Base-by-base conservation (phyloP, 92 coral and sea anemone species). In the Porites rus region DNA sequence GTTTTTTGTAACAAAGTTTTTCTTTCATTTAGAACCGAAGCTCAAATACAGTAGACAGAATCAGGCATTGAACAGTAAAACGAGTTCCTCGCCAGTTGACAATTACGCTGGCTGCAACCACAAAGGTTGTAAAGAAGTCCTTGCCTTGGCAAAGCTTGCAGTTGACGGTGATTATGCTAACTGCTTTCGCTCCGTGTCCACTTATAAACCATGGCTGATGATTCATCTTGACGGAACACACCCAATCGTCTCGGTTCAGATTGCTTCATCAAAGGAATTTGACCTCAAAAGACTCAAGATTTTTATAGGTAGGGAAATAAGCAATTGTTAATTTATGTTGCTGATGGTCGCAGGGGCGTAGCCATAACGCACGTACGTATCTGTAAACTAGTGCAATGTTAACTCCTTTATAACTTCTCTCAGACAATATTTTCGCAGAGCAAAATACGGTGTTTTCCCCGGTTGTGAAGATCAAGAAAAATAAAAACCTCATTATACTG, bases 171-270 rank as follows among this genome's bases (percentile, higher is more conserved):
- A 16, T 62, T 62, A 62, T 62, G 18, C 17, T 20, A 62, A 62
- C 17, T 62, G 66, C 66, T 62, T 16, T 62, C 66, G 66, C 21
- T 62, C 66, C 17, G 66, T 62, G 7, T 62, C 24, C 16, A 62
- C 66, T 24, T 1, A 76, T 21, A 76, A 59, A 14, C 80, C 80
- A 5, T 76, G 80, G 80, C 68, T 76, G 67, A 58, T 56, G 51
- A 7, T 76, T 1, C 67, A 76, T 13, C 80, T 76, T 1, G 28
- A 59, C 14, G 80, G 38, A 10, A 56, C 62, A 24, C 46, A 31
- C 3, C 80, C 24, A 1, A 31, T 76, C 3, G 62, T n/a, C 18
- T 24, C 17, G 12, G 51, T 76, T 18, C 80, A 64, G 18, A 31
- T 76, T 25, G 1, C 10, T 18, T 2, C 66, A 62, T 62, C 66